Evolutionary conservation across 2,113 vertebrate genomes (phyloP).

Genomic region (Deroptyus accipitrinus): DNA sequence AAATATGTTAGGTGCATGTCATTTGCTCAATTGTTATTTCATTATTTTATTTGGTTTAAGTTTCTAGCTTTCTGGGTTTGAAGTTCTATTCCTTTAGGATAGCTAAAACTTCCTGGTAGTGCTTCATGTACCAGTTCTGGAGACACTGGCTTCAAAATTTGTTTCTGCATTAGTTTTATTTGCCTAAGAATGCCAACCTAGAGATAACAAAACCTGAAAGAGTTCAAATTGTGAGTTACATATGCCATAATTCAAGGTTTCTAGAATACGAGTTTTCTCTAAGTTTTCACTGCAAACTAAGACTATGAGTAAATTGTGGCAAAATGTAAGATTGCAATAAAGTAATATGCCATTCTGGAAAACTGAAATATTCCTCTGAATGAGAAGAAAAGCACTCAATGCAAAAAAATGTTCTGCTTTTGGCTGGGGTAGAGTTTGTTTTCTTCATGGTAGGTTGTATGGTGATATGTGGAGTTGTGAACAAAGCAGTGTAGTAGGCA

Average conservation of each 20-base stretch:
- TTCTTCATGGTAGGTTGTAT: background rate
- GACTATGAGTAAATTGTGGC: background rate
- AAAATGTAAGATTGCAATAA: background rate
- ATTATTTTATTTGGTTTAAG: background rate
- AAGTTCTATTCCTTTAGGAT: background rate
- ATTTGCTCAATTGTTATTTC: background rate
- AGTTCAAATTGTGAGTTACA: background rate
- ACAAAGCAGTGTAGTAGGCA: background rate
- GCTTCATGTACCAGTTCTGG: background rate
- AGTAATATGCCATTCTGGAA: background rate
- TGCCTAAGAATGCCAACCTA: background rate
- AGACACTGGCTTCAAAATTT: background rate
- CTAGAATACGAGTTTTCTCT: background rate
- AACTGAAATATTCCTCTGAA: background rate
- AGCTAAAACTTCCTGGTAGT: background rate
- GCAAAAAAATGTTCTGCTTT: background rate
- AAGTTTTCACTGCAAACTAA: background rate
- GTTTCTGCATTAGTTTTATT: background rate
- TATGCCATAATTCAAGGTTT: background rate
- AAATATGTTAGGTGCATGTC: background rate
- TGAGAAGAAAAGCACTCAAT: background rate
- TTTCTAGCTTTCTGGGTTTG: background rate
- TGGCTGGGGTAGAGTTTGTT: background rate
- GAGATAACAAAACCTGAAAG: background rate
- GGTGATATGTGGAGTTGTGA: background rate